Evolutionary conservation across 2,113 vertebrate species (phyloP).

Genomic region (Promerops cafer): DNA sequence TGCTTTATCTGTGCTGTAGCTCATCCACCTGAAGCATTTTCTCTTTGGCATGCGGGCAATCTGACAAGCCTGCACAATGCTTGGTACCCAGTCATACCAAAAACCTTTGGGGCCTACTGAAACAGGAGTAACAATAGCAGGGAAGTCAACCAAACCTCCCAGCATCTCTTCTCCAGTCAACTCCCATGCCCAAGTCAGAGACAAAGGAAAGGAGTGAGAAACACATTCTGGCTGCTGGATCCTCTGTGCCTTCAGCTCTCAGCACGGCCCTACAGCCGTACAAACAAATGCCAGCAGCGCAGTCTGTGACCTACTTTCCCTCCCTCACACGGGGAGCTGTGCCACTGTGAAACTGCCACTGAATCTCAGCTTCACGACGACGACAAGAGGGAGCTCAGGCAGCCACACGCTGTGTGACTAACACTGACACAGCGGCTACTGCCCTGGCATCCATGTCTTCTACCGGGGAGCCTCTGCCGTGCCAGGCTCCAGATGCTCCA

Average conservation of each 20-base stretch:
- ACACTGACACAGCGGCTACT: neutral
- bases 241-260: neutral
- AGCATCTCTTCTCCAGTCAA: neutral
- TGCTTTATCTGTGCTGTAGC: neutral
- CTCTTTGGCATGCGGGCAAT: neutral
- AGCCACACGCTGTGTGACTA: neutral
- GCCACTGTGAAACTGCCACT: constrained; percentile 28
- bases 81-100: neutral
- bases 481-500: neutral
- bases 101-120: neutral
- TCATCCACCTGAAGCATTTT: neutral
- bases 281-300: neutral
- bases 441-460: neutral
- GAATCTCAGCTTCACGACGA: neutral
- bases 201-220: neutral
- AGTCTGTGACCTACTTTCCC: constrained; percentile 20
- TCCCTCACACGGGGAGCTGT: neutral
- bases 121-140: fast-evolving
- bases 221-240: neutral
- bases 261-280: fast-evolving
- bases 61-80: neutral
- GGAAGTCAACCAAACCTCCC: neutral
- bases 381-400: neutral
- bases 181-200: neutral
- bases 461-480: fast-evolving